Conservation (phyloP, 2,797 vertebrate genomes). For the Hybognathus amarus region DNA sequence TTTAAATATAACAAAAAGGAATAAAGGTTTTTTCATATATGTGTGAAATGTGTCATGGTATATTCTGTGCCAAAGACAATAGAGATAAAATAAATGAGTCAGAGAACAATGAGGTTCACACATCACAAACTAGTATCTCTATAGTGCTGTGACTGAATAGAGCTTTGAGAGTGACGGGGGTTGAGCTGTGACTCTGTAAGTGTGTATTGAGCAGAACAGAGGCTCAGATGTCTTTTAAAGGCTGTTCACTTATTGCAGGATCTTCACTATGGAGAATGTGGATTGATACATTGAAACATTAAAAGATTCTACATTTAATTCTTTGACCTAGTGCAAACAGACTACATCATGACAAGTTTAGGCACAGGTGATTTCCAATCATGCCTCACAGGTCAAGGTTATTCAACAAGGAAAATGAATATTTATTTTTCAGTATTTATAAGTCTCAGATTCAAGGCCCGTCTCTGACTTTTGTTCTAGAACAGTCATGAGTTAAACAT, state of each 20-base stretch:
- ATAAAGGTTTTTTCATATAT: background rate
- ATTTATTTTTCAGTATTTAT: slow-evolving; percentile 25
- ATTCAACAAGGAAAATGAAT: slow-evolving; percentile 32
- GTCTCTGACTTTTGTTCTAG: slow-evolving; percentile 30
- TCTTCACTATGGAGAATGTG: background rate
- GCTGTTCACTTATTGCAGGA: background rate
- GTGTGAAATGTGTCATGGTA: slow-evolving; percentile 12
- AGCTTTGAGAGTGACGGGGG: background rate
- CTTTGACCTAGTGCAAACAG: background rate
- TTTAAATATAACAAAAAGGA: background rate
- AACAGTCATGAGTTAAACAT: slow-evolving; percentile 11
- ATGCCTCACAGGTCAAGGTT: background rate
- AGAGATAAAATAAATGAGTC: background rate
- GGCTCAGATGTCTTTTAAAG: too few relatives aligned
- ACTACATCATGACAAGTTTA: background rate
- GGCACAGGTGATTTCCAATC: slow-evolving; percentile 20
- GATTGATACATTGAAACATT: background rate
- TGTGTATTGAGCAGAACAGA: background rate
- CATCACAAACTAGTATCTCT: background rate
- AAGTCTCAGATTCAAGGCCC: slow-evolving; percentile 5
- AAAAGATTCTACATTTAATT: background rate
- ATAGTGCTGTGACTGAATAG: slow-evolving; percentile 14
- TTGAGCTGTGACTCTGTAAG: background rate
- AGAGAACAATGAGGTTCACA: background rate
- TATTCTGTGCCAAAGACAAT: background rate